A percentile compares a stretch with the other conserved stretches of the same genome.
Evolutionary conservation across 2,113 vertebrate genomes (phyloP).

Genomic region (Notarius lentiginosus): DNA sequence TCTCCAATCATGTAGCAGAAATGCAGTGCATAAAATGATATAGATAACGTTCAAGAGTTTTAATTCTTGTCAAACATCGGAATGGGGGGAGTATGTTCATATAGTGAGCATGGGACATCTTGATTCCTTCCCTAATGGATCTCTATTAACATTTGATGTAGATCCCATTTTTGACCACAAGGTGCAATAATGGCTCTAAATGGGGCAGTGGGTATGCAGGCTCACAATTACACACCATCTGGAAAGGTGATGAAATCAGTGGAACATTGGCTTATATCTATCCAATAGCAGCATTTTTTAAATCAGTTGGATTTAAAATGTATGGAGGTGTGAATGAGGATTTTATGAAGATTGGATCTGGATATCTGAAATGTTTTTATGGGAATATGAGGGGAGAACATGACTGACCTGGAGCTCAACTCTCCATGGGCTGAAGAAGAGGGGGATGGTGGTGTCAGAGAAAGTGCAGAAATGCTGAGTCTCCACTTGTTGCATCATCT

Average conservation of each 20-base stretch:
- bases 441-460: slow-evolving; percentile 31
- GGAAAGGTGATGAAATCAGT: neutral
- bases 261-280: neutral
- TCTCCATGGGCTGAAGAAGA: slow-evolving; percentile 8
- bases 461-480: slow-evolving; percentile 35
- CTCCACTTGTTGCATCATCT: slow-evolving; percentile 58
- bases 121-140: neutral
- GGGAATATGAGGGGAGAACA: slow-evolving; percentile 66
- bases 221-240: neutral
- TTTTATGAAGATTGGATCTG: neutral
- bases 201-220: neutral
- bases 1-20: neutral
- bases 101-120: neutral
- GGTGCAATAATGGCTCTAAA: neutral
- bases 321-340: neutral
- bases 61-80: neutral
- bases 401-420: slow-evolving; percentile 57
- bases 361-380: slow-evolving; percentile 79
- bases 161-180: neutral
- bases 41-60: neutral
- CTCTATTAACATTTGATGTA: neutral
- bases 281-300: neutral
- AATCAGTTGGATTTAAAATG: neutral
- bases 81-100: neutral
- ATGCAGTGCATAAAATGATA: neutral